Base-by-base conservation (phyloP, 2,113 vertebrate species). In the Pterocles gutturalis region DNA sequence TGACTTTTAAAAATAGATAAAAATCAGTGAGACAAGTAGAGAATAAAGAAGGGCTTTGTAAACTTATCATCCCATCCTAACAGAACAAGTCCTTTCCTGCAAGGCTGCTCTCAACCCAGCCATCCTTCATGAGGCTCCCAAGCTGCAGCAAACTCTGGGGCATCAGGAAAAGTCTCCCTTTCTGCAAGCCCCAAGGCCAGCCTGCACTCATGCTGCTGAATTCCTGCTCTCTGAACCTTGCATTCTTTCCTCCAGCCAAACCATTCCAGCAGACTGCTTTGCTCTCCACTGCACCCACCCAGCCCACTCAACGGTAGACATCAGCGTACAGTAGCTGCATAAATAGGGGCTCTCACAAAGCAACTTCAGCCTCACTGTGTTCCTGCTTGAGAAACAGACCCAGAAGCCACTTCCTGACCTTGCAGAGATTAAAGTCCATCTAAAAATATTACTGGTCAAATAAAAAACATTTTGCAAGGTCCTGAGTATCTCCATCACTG, bases 281-380 rank as follows among this genome's bases (percentile, higher is more conserved):
- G 48, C 18, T 26, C 31, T 67, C 48, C 1, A 1, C 29, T 34
- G 7, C 10, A 34, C 34, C 38, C 45, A 41, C 38, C 54, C 36
- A 61, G 73, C 28, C 66, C 29, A 18, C 36, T 26, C 41, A 21
- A 24, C 64, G 31, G 33, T 2, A 38, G 57, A 58, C 17, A 11
- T 9, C 1, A 51, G 33, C 0, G 2, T 22, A 26, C 10, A 33
- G 51, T 5, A 57, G 55, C 11, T 1, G 0, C 9, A 17, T 43
- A 66, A 66, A 54, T 3, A 61, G n/a, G 7, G 29, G 25, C n/a
- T 66, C 28, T 31, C 61, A 38, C 28, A 61, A 51, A 65, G 43
- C 22, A 75, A 6, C 34, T 38, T 33, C 25, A 53, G 25, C 57
- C 26, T 53, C 0, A 0, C 25, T 3, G 12, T 12, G 29, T 34